These are phyloP conservation scores for Plumapathes pennacea DNA, from an alignment of 92 coral and sea anemone genomes.

Conservation along the genomic window DNA sequence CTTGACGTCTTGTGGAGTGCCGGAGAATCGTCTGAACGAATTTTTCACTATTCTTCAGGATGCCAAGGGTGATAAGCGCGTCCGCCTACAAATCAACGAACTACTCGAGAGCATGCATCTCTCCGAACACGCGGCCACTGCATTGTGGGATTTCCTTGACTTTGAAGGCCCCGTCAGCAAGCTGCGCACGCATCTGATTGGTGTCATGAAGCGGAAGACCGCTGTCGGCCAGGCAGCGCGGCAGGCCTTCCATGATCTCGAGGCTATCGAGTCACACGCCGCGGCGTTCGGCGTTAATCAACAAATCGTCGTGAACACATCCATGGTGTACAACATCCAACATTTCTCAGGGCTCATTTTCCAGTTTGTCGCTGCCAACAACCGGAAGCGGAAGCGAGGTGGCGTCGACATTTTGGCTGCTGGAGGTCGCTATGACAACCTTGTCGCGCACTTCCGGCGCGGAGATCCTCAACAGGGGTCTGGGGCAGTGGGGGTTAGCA, in stretches of 20 bases:
- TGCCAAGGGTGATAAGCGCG: slow-evolving; percentile 56
- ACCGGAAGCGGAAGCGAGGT: slow-evolving; percentile 87
- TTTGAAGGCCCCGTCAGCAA: slow-evolving; percentile 79
- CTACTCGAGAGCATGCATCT: slow-evolving; percentile 67
- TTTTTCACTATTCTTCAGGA: slow-evolving; percentile 75
- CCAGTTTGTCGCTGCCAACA: slow-evolving; percentile 93
- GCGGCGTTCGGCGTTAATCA: slow-evolving; percentile 63
- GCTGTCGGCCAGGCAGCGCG: slow-evolving; percentile 54
- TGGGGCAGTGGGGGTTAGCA: slow-evolving; percentile 92
- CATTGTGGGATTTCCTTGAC: slow-evolving; percentile 65
- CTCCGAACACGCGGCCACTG: slow-evolving; percentile 58
- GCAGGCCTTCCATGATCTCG: slow-evolving; percentile 78
- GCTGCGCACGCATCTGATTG: slow-evolving; percentile 68
- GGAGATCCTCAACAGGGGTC: slow-evolving; percentile 57
- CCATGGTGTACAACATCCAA: slow-evolving; percentile 78
- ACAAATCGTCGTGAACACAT: slow-evolving; percentile 61
- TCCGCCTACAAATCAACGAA: slow-evolving; percentile 67
- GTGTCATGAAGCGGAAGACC: slow-evolving; percentile 64
- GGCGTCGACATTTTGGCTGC: slow-evolving; percentile 92
- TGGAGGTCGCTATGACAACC: slow-evolving; percentile 96
- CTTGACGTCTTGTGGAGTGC: slow-evolving; percentile 72
- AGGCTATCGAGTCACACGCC: slow-evolving; percentile 63
- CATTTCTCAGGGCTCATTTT: slow-evolving; percentile 90
- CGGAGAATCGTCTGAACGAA: slow-evolving; percentile 69
- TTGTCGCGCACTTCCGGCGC: slow-evolving; percentile 66